These are phyloP conservation scores for Nymphalis io DNA, from an alignment of 1,140 invertebrate genomes.

Conservation along the genomic window DNA sequence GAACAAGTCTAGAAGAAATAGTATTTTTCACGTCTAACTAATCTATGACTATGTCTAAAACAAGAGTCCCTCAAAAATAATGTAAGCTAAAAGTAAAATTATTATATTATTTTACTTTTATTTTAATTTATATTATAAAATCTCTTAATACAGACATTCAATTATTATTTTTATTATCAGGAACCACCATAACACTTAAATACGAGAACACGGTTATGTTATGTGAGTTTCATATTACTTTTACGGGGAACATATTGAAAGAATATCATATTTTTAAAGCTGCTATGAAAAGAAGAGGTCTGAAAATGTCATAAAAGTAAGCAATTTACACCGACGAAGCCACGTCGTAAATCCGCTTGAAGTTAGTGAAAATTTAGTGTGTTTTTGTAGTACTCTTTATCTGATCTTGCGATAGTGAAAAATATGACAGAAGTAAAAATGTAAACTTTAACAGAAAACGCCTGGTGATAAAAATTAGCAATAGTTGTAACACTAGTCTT, in stretches of 20 bases:
- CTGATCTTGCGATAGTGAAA: slow-evolving; percentile 25
- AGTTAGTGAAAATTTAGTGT: slow-evolving; percentile 58
- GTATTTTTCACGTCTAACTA: no score
- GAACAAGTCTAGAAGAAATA: no score
- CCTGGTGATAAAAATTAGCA: not conserved
- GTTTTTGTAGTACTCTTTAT: slow-evolving; percentile 53
- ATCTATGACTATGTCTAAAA: no score
- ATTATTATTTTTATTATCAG: slow-evolving; percentile 2
- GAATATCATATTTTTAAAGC: slow-evolving; percentile 38
- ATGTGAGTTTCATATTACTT: slow-evolving; percentile 20
- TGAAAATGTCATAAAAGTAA: slow-evolving; percentile 58
- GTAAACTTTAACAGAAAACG: not conserved
- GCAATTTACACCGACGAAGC: slow-evolving; percentile 57
- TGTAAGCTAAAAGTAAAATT: no score
- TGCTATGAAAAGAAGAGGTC: slow-evolving; percentile 36
- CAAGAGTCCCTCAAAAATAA: no score
- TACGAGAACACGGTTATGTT: slow-evolving; percentile 6
- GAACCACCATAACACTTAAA: slow-evolving; percentile 3
- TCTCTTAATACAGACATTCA: not conserved
- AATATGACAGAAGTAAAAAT: slow-evolving; percentile 17
- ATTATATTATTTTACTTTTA: not conserved
- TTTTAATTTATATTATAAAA: not conserved
- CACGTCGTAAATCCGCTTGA: slow-evolving; percentile 53
- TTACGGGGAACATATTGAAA: slow-evolving; percentile 30
- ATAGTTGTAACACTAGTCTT: not conserved